Percentiles rank a stretch among this genome's conserved stretches.
These are phyloP conservation scores for Hippopotamyrus pictus DNA, from an alignment of 2,797 vertebrate species.

Conservation along the genomic window DNA sequence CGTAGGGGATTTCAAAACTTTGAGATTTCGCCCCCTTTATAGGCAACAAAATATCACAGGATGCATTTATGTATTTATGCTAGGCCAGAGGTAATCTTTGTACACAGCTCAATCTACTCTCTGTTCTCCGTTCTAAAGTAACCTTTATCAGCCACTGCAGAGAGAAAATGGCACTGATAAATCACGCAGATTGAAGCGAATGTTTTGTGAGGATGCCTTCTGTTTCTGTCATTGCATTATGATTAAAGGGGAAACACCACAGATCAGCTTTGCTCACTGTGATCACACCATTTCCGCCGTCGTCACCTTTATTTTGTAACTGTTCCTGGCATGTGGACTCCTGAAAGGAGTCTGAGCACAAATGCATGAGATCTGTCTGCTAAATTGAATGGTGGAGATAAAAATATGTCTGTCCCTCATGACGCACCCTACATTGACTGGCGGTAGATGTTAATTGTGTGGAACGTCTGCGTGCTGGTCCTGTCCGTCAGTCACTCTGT, in stretches of 20 bases:
- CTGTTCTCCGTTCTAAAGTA: neutral
- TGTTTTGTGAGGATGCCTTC: neutral
- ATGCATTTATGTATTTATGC: neutral
- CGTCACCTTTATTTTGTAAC: neutral
- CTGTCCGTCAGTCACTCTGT: neutral
- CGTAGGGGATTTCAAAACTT: neutral
- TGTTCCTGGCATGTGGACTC: neutral
- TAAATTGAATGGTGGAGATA: slow-evolving; percentile 14
- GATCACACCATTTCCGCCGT: neutral
- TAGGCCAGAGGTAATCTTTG: neutral
- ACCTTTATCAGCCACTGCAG: neutral
- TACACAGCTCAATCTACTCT: neutral
- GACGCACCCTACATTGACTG: slow-evolving; percentile 21
- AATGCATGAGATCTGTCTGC: neutral
- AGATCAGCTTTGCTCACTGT: neutral
- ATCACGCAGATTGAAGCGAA: neutral
- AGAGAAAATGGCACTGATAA: neutral
- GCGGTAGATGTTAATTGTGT: neutral
- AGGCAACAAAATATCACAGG: neutral
- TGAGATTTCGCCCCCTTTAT: neutral
- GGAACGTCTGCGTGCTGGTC: neutral
- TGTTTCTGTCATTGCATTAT: neutral
- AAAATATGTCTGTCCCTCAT: slow-evolving; percentile 18
- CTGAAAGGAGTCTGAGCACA: neutral
- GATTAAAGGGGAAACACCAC: neutral